Percentiles rank a stretch among this genome's conserved stretches.
Evolutionary conservation across 2,797 vertebrate genomes (phyloP).

Genomic region (Ciconia nigra): DNA sequence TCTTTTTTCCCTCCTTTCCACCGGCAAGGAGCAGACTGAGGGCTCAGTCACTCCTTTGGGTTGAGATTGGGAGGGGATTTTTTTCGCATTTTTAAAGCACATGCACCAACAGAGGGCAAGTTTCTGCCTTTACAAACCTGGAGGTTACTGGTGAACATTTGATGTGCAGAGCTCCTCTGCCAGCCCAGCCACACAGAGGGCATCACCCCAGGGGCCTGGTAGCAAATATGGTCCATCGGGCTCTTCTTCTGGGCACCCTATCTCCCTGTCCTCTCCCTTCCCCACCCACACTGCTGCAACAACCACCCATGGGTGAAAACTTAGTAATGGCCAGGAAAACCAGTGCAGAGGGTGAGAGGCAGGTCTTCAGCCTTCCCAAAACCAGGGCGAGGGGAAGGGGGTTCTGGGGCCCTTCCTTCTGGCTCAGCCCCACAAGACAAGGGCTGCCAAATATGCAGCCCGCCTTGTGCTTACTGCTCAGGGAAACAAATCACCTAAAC

Average conservation of each 20-base stretch:
- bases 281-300: neutral
- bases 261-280: neutral
- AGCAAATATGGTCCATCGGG: accelerated
- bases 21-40: neutral
- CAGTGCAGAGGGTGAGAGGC: neutral
- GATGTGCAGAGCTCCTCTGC: neutral
- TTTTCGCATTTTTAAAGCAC: neutral
- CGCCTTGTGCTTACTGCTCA: neutral
- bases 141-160: neutral
- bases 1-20: neutral
- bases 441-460: neutral
- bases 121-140: neutral
- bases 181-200: neutral
- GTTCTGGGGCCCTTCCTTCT: neutral
- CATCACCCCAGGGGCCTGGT: accelerated
- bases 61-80: neutral
- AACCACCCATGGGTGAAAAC: neutral
- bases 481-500: neutral
- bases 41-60: neutral
- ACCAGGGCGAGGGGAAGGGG: neutral
- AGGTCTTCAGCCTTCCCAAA: neutral
- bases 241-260: neutral
- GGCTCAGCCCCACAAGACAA: neutral
- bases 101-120: neutral
- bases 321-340: neutral